Evolutionary conservation across 2,888 invertebrate species (phyloP).

Genomic region (Eremobia ochroleuca): DNA sequence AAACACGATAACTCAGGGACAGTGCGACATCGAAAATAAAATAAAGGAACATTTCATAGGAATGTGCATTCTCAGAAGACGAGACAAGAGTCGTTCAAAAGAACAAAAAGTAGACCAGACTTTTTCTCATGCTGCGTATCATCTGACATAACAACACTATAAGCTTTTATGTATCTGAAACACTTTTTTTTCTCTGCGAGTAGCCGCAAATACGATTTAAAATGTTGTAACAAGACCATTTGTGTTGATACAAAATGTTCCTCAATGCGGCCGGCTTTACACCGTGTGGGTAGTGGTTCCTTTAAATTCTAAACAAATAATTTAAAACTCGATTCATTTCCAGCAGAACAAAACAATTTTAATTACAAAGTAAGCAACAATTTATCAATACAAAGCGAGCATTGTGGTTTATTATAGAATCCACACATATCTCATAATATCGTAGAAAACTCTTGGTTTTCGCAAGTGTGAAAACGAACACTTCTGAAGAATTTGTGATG

Average conservation of each 20-base stretch:
- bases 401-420: slow-evolving; percentile 30
- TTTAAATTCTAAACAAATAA: slow-evolving; percentile 45
- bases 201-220: not conserved
- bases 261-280: too few relatives aligned
- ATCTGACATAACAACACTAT: not conserved
- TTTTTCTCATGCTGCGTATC: slow-evolving; percentile 3
- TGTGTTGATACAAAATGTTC: not conserved
- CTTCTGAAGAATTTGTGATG: slow-evolving; percentile 58
- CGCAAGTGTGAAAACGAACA: slow-evolving; percentile 60
- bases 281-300: not conserved
- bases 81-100: not conserved
- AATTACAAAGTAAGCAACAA: slow-evolving; percentile 43
- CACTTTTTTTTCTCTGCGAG: too few relatives aligned
- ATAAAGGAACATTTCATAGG: not conserved
- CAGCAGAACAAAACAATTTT: slow-evolving; percentile 42
- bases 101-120: slow-evolving; percentile 4
- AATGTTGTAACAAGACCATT: not conserved
- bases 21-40: slow-evolving; percentile 4
- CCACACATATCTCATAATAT: slow-evolving; percentile 42
- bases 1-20: slow-evolving; percentile 7
- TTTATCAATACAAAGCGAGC: slow-evolving; percentile 42
- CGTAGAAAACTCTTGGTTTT: slow-evolving; percentile 43
- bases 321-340: slow-evolving; percentile 40
- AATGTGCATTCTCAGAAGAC: slow-evolving; percentile 22
- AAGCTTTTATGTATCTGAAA: not conserved